Conservation (phyloP, 2,113 vertebrate genomes). For the Trachemys scripta region DNA sequence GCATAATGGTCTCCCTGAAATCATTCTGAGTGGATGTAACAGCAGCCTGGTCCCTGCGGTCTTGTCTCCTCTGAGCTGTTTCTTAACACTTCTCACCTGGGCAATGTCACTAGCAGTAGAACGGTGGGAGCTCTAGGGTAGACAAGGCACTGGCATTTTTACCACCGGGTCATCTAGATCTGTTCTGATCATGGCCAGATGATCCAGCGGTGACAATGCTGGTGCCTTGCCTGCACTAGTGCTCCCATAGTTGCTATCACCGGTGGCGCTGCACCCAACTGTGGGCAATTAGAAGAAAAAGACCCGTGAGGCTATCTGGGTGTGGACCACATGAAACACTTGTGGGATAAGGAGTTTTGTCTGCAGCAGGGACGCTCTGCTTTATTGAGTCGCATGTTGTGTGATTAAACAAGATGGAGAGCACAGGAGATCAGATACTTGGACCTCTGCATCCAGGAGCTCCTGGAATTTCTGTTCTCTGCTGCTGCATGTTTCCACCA, state of each 20-base stretch:
- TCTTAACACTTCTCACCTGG: fast-evolving
- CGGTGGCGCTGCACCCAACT: background rate
- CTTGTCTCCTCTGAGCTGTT: background rate
- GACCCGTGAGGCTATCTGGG: background rate
- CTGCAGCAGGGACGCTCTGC: background rate
- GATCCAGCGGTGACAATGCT: background rate
- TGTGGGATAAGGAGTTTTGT: background rate
- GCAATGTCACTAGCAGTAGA: background rate
- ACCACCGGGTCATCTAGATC: background rate
- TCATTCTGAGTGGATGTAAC: fast-evolving
- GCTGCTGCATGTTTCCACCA: fast-evolving
- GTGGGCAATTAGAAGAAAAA: background rate
- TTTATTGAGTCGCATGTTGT: background rate
- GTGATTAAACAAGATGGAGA: background rate
- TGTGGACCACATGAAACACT: background rate
- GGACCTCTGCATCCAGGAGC: background rate
- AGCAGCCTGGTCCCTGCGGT: fast-evolving
- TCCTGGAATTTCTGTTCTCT: background rate
- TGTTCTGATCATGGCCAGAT: background rate
- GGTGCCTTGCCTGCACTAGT: background rate
- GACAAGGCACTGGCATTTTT: background rate
- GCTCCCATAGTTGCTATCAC: background rate
- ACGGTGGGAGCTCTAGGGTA: background rate
- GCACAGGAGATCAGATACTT: background rate
- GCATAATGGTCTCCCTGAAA: background rate